Evolutionary conservation across 2,797 vertebrate genomes (phyloP).

Genomic region (Momotus momota): DNA sequence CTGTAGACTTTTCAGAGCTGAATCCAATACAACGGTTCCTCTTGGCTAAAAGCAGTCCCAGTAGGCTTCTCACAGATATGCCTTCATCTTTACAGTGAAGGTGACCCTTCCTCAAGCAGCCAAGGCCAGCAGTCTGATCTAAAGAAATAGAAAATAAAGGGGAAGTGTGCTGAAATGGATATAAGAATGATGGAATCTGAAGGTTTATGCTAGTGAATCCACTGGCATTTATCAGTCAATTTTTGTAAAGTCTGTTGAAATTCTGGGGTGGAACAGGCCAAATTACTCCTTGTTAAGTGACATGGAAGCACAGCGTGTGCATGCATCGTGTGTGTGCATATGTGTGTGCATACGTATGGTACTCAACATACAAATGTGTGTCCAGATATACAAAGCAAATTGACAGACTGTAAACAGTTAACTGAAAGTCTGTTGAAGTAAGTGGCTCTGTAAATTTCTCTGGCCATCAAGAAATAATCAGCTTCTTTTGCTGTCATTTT

Average conservation of each 20-base stretch:
- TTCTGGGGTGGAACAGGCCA: not conserved
- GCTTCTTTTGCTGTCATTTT: not conserved
- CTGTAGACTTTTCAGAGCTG: not conserved
- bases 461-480: not conserved
- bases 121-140: not conserved
- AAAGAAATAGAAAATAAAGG: not conserved
- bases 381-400: not conserved
- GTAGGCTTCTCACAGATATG: not conserved
- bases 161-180: not conserved
- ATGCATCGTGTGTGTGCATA: rapidly evolving
- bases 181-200: not conserved
- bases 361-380: not conserved
- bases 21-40: not conserved
- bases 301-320: not conserved
- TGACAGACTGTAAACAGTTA: not conserved
- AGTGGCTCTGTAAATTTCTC: not conserved
- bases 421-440: not conserved
- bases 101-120: not conserved
- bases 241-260: not conserved
- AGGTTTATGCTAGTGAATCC: not conserved
- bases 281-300: not conserved
- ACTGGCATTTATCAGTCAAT: not conserved
- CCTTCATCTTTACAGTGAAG: not conserved
- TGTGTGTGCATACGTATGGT: not conserved
- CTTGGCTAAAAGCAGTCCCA: not conserved